Conservation (phyloP, 2,797 vertebrate species). For the Coccyzus lansbergi region DNA sequence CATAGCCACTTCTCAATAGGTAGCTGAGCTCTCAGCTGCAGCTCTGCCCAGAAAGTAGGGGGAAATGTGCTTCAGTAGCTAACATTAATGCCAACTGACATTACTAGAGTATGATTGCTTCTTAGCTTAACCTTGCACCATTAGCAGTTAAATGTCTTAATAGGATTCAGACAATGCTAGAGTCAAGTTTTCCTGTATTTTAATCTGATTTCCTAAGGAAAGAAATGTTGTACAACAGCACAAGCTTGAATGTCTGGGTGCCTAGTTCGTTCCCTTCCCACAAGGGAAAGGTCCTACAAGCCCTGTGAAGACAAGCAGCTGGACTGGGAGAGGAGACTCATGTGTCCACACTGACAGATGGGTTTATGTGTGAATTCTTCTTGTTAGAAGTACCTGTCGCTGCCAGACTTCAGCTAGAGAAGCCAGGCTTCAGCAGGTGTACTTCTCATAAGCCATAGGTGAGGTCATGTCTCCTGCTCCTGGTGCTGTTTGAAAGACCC, state of each 20-base stretch:
- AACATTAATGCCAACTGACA: neutral
- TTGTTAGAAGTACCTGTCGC: neutral
- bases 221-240: neutral
- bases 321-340: neutral
- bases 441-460: neutral
- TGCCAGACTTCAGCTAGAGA: neutral
- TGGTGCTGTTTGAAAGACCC: neutral
- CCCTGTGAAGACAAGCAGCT: neutral
- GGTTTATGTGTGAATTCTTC: neutral
- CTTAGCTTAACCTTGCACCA: neutral
- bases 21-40: neutral
- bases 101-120: neutral
- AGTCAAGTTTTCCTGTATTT: neutral
- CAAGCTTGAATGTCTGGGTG: neutral
- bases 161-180: neutral
- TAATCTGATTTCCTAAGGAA: neutral
- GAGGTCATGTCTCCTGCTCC: neutral
- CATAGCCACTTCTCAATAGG: neutral
- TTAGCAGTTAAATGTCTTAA: neutral
- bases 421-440: neutral
- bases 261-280: fast-evolving
- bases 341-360: fast-evolving
- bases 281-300: neutral
- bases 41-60: neutral
- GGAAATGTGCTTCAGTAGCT: neutral